phyloP scores from a whole-genome alignment of 2,113 vertebrate species.

The Trogon melanurus region DNA sequence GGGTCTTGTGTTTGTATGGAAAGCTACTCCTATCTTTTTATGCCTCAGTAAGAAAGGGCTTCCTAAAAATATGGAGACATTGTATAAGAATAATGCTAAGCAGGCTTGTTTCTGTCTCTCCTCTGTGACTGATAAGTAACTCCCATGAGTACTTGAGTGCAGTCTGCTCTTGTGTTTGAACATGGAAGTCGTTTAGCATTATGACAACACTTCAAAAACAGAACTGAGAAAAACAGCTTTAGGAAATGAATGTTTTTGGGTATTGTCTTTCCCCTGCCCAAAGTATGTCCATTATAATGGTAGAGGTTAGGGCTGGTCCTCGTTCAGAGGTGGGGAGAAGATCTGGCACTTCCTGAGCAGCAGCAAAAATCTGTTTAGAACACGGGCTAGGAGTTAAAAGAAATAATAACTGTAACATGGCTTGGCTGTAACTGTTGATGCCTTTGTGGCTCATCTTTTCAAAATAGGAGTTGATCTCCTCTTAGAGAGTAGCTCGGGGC shows the following conservation, averaged over 20 bases:
- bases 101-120: not conserved
- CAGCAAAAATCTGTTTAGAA: not conserved
- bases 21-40: not conserved
- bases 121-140: not conserved
- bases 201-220: not conserved
- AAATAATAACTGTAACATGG: not conserved
- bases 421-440: not conserved
- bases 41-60: not conserved
- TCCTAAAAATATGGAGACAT: not conserved
- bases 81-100: rapidly evolving
- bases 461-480: not conserved
- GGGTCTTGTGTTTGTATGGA: not conserved
- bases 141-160: rapidly evolving
- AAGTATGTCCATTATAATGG: rapidly evolving
- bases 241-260: not conserved
- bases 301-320: not conserved
- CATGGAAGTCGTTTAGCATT: not conserved
- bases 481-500: not conserved
- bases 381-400: not conserved
- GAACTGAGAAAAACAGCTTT: rapidly evolving
- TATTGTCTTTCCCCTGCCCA: not conserved
- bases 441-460: not conserved
- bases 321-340: not conserved
- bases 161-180: not conserved
- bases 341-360: not conserved